These are phyloP conservation scores for Eptatretus burgeri DNA, from an alignment of 2,113 vertebrate species.

Conservation along the genomic window DNA sequence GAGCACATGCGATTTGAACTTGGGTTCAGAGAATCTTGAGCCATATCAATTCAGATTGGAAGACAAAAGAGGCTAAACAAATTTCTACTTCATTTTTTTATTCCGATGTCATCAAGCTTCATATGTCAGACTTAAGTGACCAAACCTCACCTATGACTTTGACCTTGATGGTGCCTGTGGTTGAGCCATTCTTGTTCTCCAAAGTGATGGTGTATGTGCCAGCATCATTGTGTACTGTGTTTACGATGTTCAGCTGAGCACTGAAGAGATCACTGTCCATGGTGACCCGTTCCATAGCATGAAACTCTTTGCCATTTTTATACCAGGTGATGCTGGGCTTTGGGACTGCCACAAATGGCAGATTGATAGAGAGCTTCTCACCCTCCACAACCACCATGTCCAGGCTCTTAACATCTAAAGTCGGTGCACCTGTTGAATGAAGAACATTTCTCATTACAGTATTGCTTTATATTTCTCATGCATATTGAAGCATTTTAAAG, in stretches of 20 bases:
- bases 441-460: too few species aligned
- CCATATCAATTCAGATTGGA: neutral
- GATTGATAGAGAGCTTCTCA: conserved; percentile 46
- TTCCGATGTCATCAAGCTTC: neutral
- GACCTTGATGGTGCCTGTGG: conserved; percentile 45
- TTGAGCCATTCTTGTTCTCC: conserved; percentile 52
- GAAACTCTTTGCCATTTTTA: conserved; percentile 51
- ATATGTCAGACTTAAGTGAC: conserved; percentile 6
- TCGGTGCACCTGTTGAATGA: conserved; percentile 36
- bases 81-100: neutral
- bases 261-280: conserved; percentile 43
- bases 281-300: conserved; percentile 35
- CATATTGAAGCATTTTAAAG: too few species aligned
- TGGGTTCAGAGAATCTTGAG: neutral
- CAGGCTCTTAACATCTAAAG: conserved; percentile 38
- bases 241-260: conserved; percentile 42
- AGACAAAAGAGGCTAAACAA: neutral
- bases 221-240: conserved; percentile 37
- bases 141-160: conserved; percentile 62
- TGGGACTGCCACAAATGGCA: conserved; percentile 66
- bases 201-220: conserved; percentile 48
- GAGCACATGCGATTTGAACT: neutral
- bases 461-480: too few species aligned
- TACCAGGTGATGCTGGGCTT: conserved; percentile 56
- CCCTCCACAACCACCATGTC: conserved; percentile 63